phyloP scores from a whole-genome alignment of 2,797 vertebrate species.

The Rhyacichthys aspro region DNA sequence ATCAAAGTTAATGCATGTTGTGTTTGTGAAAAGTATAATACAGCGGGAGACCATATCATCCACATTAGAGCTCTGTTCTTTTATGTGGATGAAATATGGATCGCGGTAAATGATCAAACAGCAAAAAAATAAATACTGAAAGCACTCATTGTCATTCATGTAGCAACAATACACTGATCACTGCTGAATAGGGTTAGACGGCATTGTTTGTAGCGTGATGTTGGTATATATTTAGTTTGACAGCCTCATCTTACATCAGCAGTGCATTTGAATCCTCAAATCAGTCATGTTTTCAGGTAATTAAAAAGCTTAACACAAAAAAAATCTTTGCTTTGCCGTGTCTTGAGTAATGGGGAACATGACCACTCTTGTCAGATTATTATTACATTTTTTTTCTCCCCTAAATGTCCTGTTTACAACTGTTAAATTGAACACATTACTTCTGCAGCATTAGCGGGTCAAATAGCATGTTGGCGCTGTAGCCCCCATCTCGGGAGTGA shows the following conservation, averaged over 20 bases:
- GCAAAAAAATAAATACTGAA: conserved; percentile 24
- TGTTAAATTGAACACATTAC: conserved; percentile 5
- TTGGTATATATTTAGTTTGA: conserved; percentile 15
- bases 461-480: neutral
- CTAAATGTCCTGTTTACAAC: neutral
- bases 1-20: conserved; percentile 14
- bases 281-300: conserved; percentile 38
- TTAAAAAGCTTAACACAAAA: conserved; percentile 52
- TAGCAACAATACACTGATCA: conserved; percentile 8
- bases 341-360: conserved; percentile 38
- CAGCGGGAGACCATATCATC: neutral
- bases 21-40: conserved; percentile 14
- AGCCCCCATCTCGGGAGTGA: conserved; percentile 22
- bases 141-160: conserved; percentile 24
- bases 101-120: conserved; percentile 51
- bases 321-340: conserved; percentile 50
- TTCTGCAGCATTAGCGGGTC: neutral
- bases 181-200: conserved; percentile 12
- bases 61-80: conserved; percentile 5
- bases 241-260: conserved; percentile 24
- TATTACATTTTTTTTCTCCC: neutral
- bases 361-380: conserved; percentile 17
- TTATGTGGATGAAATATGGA: conserved; percentile 42
- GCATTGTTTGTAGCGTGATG: conserved; percentile 17
- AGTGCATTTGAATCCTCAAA: conserved; percentile 41